A percentile compares a stretch with the other conserved stretches of the same genome.
phyloP scores from a whole-genome alignment of 2,888 invertebrate species.

The Microchrysa polita region DNA sequence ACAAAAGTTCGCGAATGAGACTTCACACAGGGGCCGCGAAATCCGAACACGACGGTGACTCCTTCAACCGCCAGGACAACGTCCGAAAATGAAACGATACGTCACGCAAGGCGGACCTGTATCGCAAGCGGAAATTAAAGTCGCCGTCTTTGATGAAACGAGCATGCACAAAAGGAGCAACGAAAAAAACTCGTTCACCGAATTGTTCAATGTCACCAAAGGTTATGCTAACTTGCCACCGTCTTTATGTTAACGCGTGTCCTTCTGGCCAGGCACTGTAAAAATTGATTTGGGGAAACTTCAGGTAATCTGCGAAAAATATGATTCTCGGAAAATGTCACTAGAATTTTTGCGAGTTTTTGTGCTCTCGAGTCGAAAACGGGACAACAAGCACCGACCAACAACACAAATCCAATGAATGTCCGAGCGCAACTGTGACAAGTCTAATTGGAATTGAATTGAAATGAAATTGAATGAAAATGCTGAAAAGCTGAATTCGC shows the following conservation, averaged over 20 bases:
- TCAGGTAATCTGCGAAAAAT: neutral
- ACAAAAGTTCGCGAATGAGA: neutral
- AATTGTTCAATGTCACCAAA: conserved; percentile 64
- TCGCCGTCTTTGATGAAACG: neutral
- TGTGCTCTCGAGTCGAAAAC: neutral
- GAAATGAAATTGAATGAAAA: conserved; percentile 26
- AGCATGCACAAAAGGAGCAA: conserved; percentile 19
- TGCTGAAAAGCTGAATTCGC: neutral
- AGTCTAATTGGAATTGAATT: neutral
- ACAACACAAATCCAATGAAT: conserved; percentile 2
- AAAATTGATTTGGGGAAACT: neutral
- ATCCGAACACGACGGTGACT: neutral
- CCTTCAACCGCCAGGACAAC: neutral
- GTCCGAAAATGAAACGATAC: neutral
- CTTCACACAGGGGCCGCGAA: neutral
- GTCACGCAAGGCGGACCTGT: no score
- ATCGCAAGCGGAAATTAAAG: no score
- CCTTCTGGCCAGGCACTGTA: neutral
- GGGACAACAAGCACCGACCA: neutral
- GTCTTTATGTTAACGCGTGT: conserved; percentile 1
- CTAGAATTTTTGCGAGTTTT: conserved; percentile 10
- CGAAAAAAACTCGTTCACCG: conserved; percentile 38
- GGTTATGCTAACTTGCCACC: conserved; percentile 56
- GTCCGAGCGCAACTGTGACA: conserved; percentile 36
- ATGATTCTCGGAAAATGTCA: neutral